These are phyloP conservation scores for Wiebesia pumilae DNA, from an alignment of 1,140 invertebrate genomes.

Conservation along the genomic window DNA sequence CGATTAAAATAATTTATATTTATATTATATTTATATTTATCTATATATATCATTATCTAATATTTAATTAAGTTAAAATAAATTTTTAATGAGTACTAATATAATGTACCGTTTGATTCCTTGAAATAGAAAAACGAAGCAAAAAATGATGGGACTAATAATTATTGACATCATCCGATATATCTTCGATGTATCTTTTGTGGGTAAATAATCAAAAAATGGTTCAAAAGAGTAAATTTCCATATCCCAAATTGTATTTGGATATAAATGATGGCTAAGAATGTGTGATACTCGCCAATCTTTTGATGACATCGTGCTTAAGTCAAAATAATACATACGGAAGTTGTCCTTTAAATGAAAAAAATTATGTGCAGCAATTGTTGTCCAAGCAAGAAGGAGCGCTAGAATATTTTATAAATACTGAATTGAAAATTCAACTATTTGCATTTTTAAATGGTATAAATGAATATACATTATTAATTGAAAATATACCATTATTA, in stretches of 20 bases:
- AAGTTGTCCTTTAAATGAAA: slow-evolving; percentile 87
- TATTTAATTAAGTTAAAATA: not conserved
- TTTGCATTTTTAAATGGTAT: no score
- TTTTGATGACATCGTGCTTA: slow-evolving; percentile 80
- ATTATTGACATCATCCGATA: slow-evolving; percentile 57
- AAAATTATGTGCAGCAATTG: slow-evolving; percentile 85
- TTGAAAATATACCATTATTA: not conserved
- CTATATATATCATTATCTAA: not conserved
- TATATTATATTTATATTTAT: no score
- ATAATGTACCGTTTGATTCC: slow-evolving; percentile 72
- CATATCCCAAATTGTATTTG: slow-evolving; percentile 86
- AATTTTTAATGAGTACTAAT: not conserved
- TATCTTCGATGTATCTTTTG: slow-evolving; percentile 69
- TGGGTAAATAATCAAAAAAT: slow-evolving; percentile 81
- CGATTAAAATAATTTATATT: no score
- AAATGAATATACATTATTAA: no score
- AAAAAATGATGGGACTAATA: slow-evolving; percentile 75
- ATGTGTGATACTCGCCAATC: slow-evolving; percentile 87
- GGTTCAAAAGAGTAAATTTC: slow-evolving; percentile 85
- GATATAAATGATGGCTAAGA: slow-evolving; percentile 87
- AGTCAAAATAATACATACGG: slow-evolving; percentile 88
- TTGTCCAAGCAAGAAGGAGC: slow-evolving; percentile 76
- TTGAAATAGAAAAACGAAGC: slow-evolving; percentile 68
- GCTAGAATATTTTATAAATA: slow-evolving; percentile 18
- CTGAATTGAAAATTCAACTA: no score